phyloP scores from a whole-genome alignment of 2,888 invertebrate genomes.

The Tetramorium bicarinatum region DNA sequence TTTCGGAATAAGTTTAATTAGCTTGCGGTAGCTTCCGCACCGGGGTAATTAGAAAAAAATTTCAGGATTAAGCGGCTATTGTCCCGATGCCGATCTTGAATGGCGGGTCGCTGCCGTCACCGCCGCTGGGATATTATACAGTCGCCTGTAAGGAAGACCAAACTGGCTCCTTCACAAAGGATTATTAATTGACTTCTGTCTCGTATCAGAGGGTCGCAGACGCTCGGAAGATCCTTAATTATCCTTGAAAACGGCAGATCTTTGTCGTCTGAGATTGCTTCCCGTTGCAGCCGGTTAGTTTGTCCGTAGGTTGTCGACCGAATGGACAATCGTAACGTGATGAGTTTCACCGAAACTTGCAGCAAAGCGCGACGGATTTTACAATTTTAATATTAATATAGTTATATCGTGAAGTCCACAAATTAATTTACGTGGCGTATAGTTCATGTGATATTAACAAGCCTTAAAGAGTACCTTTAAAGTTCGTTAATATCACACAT shows the following conservation, averaged over 20 bases:
- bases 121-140: slow-evolving; percentile 72
- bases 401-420: neutral
- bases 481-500: too few species aligned
- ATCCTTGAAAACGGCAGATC: slow-evolving; percentile 77
- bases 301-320: slow-evolving; percentile 49
- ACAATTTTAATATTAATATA: slow-evolving; percentile 14
- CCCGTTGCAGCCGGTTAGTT: slow-evolving; percentile 42
- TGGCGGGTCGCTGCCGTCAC: slow-evolving; percentile 64
- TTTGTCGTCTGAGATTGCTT: slow-evolving; percentile 69
- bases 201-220: slow-evolving; percentile 76
- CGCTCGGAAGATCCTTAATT: slow-evolving; percentile 75
- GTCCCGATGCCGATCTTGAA: slow-evolving; percentile 73
- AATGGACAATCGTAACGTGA: slow-evolving; percentile 39
- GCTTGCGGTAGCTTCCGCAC: slow-evolving; percentile 50
- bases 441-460: neutral
- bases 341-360: slow-evolving; percentile 16
- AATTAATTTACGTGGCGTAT: neutral
- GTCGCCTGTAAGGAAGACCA: slow-evolving; percentile 71
- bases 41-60: slow-evolving; percentile 76
- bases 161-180: slow-evolving; percentile 77
- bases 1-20: slow-evolving; percentile 79
- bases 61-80: slow-evolving; percentile 75
- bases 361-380: neutral
- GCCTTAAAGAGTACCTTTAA: neutral
- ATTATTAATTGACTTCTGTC: slow-evolving; percentile 79